Conservation (phyloP, 1,140 invertebrate species). For the Drosophila lowei region DNA sequence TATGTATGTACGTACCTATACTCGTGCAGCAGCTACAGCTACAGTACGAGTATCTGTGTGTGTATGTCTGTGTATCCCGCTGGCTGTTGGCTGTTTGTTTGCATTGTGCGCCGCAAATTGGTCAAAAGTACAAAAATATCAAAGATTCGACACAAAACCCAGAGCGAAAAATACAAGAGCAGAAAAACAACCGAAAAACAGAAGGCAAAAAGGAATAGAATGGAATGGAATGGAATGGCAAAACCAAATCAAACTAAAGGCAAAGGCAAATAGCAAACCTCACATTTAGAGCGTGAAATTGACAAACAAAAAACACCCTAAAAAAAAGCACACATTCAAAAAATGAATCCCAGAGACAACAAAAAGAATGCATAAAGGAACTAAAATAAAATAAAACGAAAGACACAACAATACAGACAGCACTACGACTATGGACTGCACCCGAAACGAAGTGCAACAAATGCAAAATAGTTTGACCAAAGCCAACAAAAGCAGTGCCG, state of each 20-base stretch:
- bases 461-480: conserved; percentile 56
- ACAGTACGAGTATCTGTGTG: conserved; percentile 32
- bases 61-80: conserved; percentile 19
- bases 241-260: conserved; percentile 52
- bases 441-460: conserved; percentile 22
- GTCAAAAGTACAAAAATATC: conserved; percentile 81
- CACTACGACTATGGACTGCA: no score
- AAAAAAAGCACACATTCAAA: conserved; percentile 17
- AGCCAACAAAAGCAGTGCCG: conserved; percentile 11
- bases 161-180: conserved; percentile 22
- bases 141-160: conserved; percentile 63
- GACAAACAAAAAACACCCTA: conserved; percentile 62
- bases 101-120: conserved; percentile 78
- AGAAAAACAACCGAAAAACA: conserved; percentile 27
- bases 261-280: conserved; percentile 77
- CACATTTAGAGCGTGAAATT: conserved; percentile 80
- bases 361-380: conserved; percentile 43
- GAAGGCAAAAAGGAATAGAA: conserved; percentile 40
- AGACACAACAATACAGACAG: conserved; percentile 10
- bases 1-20: conserved; percentile 4
- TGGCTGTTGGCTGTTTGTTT: conserved; percentile 66
- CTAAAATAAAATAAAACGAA: conserved; percentile 37
- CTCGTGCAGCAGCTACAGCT: conserved; percentile 18
- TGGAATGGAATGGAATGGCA: conserved; percentile 27
- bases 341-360: conserved; percentile 16